Base-by-base conservation (phyloP, 2,888 invertebrate genomes). In the Antheraea assamensis region DNA sequence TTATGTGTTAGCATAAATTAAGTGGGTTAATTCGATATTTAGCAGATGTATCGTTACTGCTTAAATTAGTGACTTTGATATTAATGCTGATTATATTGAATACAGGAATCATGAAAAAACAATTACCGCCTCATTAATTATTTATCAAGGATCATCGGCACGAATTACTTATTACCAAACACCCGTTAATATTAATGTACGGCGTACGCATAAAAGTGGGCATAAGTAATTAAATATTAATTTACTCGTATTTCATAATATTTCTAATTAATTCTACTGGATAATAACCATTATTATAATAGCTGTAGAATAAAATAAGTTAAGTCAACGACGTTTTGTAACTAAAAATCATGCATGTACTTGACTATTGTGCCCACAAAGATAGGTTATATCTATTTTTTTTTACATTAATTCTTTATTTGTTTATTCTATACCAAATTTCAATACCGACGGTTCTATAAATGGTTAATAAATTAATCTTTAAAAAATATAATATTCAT, bases 1-100 rank as follows among this genome's bases (percentile, higher is more conserved):
- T 85, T 75, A 24, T 74, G 71, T 76, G 76, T 77, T 79, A 80
- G 80, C 76, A 78, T 76, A 82, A 83, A 80, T 82, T 80, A 68
- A 72, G 78, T 76, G 78, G 77, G 79, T 76, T 79, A 77, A 82
- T 83, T 85, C 85, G 85, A 81, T 82, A 81, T 82, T 52, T 24
- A 58, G 55, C 81, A 81, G 79, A 72, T 75, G 73, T 78, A 75
- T 74, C 71, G 31, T 49, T 66, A 68, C 31, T 52, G 21, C 55
- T 71, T 71, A 76, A 75, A 75, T 72, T 72, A 68, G 73, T 79
- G 71, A 76, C 78, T 76, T 76, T 71, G 73, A 75, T 74, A 78
- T 83, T 81, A 82, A 81, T 78, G 79, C 78, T 77, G 78, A 78
- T 79, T 76, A 76, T 78, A 76, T 79, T 77, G 76, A 74, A 27